phyloP scores from a whole-genome alignment of 2,797 vertebrate genomes.

The Fistularia commersonii region DNA sequence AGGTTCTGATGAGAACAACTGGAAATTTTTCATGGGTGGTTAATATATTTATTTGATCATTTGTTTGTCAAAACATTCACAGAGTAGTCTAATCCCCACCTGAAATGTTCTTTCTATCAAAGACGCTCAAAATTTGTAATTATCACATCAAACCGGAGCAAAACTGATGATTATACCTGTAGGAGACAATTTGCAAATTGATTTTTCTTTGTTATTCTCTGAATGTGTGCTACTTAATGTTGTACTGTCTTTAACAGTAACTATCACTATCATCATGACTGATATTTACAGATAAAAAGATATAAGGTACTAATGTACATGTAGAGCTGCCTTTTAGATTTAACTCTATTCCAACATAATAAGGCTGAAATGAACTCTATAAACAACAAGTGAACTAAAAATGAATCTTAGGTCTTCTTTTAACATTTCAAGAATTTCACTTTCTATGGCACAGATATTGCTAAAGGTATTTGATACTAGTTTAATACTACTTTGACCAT shows the following conservation, averaged over 20 bases:
- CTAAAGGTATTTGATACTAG: too few species aligned
- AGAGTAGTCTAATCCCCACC: conserved; percentile 48
- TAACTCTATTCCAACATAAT: too few species aligned
- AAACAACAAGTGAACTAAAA: neutral
- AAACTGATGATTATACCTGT: conserved; percentile 20
- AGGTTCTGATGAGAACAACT: conserved; percentile 53
- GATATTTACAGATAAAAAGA: too few species aligned
- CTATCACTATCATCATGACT: too few species aligned
- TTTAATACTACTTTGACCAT: neutral
- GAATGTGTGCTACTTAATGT: neutral
- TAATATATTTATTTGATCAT: conserved; percentile 16
- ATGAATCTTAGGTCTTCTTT: neutral
- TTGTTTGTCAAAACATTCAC: conserved; percentile 14
- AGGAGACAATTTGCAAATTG: neutral
- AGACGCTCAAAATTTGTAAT: conserved; percentile 26
- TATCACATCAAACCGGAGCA: conserved; percentile 25
- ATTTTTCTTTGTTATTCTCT: conserved; percentile 5
- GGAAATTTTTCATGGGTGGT: conserved; percentile 27
- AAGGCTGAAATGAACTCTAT: neutral
- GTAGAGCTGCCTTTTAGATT: too few species aligned
- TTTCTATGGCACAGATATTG: too few species aligned
- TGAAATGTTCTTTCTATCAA: conserved; percentile 31
- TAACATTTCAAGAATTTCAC: too few species aligned
- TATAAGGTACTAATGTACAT: too few species aligned
- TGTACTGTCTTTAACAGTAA: too few species aligned